Percentiles rank a stretch among this genome's conserved stretches.
Conservation (phyloP, 2,888 invertebrate genomes). For the Orthosia incerta region DNA sequence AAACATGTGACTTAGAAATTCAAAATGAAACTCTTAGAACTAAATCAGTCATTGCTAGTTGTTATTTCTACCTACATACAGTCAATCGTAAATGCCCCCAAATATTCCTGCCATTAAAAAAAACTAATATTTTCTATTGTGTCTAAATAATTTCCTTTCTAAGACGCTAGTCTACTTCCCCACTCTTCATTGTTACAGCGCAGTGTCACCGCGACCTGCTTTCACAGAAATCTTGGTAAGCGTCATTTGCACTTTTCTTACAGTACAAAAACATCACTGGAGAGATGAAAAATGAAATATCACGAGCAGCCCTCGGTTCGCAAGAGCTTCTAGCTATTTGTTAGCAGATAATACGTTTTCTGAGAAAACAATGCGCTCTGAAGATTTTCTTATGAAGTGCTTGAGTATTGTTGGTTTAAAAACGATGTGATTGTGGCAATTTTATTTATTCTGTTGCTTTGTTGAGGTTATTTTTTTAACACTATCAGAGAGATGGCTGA, state of each 20-base stretch:
- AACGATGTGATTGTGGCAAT: conserved; percentile 30
- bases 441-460: conserved; percentile 18
- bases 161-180: conserved; percentile 72
- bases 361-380: conserved; percentile 58
- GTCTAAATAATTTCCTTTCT: neutral
- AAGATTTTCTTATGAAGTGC: conserved; percentile 41
- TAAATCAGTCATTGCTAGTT: too few relatives aligned
- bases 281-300: conserved; percentile 88
- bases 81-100: too few relatives aligned
- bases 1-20: neutral
- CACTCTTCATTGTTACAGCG: conserved; percentile 68
- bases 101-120: too few relatives aligned
- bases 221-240: conserved; percentile 81
- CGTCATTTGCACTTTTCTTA: conserved; percentile 88
- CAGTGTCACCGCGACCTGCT: conserved; percentile 75
- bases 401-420: conserved; percentile 36
- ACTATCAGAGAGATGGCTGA: too few relatives aligned
- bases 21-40: neutral
- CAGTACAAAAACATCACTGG: conserved; percentile 80
- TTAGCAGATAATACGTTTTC: conserved; percentile 63
- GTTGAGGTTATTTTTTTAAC: too few relatives aligned
- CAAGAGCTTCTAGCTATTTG: conserved; percentile 61
- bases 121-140: neutral
- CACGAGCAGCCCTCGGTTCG: conserved; percentile 74
- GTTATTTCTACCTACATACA: too few relatives aligned